These are phyloP conservation scores for Tridacna gigas DNA, from an alignment of 2,888 invertebrate species.

Conservation along the genomic window DNA sequence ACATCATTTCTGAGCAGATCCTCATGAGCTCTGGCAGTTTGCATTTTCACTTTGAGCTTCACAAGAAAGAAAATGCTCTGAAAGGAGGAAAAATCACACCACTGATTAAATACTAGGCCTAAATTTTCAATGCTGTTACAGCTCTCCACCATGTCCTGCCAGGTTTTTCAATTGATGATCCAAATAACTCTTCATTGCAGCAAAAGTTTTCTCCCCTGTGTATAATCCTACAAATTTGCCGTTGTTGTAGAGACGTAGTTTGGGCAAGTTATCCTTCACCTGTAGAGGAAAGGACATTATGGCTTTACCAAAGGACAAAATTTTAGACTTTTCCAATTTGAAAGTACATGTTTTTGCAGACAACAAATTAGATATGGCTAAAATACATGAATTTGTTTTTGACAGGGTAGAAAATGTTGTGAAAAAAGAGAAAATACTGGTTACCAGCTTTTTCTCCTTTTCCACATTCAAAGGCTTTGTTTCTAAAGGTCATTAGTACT, in stretches of 20 bases:
- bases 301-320: too few species aligned
- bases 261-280: slow-evolving; percentile 36
- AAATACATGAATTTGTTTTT: too few species aligned
- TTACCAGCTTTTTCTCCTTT: slow-evolving; percentile 8
- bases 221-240: slow-evolving; percentile 31
- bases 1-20: too few species aligned
- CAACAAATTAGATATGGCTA: too few species aligned
- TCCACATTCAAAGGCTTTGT: not conserved
- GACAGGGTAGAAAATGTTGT: not conserved
- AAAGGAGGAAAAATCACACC: too few species aligned
- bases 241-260: slow-evolving; percentile 33
- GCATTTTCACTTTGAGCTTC: too few species aligned
- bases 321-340: too few species aligned
- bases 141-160: slow-evolving; percentile 18
- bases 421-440: slow-evolving; percentile 14
- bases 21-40: too few species aligned
- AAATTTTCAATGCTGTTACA: slow-evolving; percentile 13
- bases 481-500: too few species aligned
- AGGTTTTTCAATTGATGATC: slow-evolving; percentile 13
- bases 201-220: slow-evolving; percentile 35
- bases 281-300: slow-evolving; percentile 8
- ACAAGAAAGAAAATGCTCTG: too few species aligned
- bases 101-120: not conserved
- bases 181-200: slow-evolving; percentile 32
- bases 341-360: too few species aligned